Evolutionary conservation across 64 coral and sea anemone genomes (phyloP), one percentile per base, ranked within the genome.

Genomic region (Actinia equina): DNA sequence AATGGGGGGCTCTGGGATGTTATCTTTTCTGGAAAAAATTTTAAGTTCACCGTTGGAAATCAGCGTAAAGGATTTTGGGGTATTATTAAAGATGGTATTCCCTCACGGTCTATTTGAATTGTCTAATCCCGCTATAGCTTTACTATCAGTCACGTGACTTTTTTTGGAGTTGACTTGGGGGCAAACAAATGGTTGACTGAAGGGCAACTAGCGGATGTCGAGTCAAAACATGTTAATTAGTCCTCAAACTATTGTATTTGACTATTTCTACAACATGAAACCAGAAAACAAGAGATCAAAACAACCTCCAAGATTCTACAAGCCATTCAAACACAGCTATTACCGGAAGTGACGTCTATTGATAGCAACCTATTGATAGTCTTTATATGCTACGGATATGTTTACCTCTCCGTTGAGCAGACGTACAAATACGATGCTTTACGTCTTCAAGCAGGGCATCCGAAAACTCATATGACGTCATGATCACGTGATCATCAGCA

Each of bases 401-500:
- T 60, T 87, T 83, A 92, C 90, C 77, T 92, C 44, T 17, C 30
- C 64, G 82, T 15, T 54, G 65, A 25, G 77, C 77, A 6, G 90
- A 65, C n/a, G 25, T 53, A 51, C 90, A 92, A 82, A 92, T 87
- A 9, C 58, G 71, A 9, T 83, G 79, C 77, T 64, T 62, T 62
- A 92, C 87, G 16, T 49, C 80, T 18, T 76, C 85, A 20, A 92
- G 78, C 43, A 87, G 46, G 44, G 77, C 43, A 10, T 87, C 76
- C 19, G 77, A 43, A 45, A 87, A 79, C 18, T 87, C 84, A 23
- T 81, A 83, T 42, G 90, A 86, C 30, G 85, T 86, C 78, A 82
- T 87, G 62, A 92, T 82, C 26, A 92, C 85, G 57, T 92, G 90
- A 83, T 81, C 79, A 23, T 64, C n/a, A 19, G 52, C 53, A 58